phyloP scores from a whole-genome alignment of 2,113 vertebrate genomes.

The Harpagus bidentatus region DNA sequence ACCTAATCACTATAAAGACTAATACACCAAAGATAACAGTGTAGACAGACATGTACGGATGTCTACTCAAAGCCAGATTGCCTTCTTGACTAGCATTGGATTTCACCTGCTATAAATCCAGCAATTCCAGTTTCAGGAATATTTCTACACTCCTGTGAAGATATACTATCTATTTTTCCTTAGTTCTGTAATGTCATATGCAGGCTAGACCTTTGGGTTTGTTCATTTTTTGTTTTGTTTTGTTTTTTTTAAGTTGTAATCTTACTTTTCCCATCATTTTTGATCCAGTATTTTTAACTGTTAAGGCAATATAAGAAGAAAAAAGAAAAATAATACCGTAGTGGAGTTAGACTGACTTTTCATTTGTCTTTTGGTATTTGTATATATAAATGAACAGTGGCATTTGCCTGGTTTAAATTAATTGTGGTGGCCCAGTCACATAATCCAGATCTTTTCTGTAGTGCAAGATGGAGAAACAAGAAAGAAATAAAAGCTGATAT shows the following conservation, averaged over 20 bases:
- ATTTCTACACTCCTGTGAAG: background rate
- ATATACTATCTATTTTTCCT: background rate
- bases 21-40: background rate
- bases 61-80: background rate
- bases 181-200: rapidly evolving
- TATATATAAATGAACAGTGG: background rate
- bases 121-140: background rate
- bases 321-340: background rate
- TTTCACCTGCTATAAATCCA: background rate
- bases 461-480: background rate
- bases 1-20: background rate
- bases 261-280: background rate
- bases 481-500: background rate
- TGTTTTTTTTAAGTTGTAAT: background rate
- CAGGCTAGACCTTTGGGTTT: no score
- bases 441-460: background rate
- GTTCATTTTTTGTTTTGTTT: background rate
- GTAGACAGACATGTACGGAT: background rate
- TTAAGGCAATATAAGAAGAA: background rate
- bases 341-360: background rate
- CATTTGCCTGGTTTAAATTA: background rate
- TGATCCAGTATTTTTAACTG: background rate
- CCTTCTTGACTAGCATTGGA: background rate
- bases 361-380: background rate
- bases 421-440: background rate